Evolutionary conservation across 1,140 invertebrate species (phyloP).

Genomic region (Apis cerana): DNA sequence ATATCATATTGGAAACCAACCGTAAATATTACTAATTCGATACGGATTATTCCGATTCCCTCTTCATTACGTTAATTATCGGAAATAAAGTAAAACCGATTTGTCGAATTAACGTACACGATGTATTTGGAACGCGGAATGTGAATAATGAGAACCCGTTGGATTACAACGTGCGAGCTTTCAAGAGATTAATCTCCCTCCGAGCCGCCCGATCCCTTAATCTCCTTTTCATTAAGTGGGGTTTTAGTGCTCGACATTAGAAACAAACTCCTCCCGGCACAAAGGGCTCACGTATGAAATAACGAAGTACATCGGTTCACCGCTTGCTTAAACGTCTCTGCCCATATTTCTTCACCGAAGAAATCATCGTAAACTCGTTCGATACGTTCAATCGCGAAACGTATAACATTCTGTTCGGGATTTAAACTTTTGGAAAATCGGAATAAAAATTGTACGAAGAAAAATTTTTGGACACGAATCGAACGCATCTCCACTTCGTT

Average conservation of each 20-base stretch:
- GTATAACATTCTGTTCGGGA: too few species aligned
- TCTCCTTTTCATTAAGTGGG: slow-evolving; percentile 52
- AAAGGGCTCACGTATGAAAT: slow-evolving; percentile 7
- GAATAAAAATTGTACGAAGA: too few species aligned
- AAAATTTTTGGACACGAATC: too few species aligned
- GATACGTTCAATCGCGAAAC: too few species aligned
- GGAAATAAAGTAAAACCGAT: slow-evolving; percentile 2
- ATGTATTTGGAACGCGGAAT: slow-evolving; percentile 36
- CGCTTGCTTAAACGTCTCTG: not conserved
- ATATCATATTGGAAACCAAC: too few species aligned
- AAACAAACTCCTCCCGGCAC: slow-evolving; percentile 17
- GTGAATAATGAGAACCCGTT: slow-evolving; percentile 58
- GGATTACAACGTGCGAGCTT: slow-evolving; percentile 51
- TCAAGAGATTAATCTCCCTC: slow-evolving; percentile 57
- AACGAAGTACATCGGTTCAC: not conserved
- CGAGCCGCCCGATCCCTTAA: slow-evolving; percentile 59
- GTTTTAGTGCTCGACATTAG: slow-evolving; percentile 42
- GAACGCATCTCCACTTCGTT: not conserved
- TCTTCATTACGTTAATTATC: slow-evolving; percentile 30
- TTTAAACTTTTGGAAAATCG: too few species aligned
- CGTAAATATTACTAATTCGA: not conserved
- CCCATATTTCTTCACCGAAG: not conserved
- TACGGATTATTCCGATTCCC: not conserved
- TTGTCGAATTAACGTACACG: slow-evolving; percentile 3
- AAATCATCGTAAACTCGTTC: too few species aligned